Evolutionary conservation across 2,888 invertebrate genomes (phyloP).

Genomic region (Agrochola macilenta): DNA sequence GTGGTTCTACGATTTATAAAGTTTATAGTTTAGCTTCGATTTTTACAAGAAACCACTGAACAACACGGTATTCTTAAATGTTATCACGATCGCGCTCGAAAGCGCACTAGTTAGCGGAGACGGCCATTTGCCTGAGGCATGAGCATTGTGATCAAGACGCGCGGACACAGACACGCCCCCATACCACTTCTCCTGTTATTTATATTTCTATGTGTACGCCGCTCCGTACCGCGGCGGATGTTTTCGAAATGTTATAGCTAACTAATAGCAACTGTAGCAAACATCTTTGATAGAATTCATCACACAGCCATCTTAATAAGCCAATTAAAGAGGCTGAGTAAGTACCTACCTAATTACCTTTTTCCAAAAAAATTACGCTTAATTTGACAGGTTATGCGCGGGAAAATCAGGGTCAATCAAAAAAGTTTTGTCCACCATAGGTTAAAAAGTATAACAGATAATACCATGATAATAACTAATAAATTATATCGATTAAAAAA

Average conservation of each 20-base stretch:
- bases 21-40: too few species aligned
- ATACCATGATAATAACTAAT: neutral
- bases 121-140: too few species aligned
- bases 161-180: too few species aligned
- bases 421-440: neutral
- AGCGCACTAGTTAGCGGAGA: too few species aligned
- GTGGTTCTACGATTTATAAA: too few species aligned
- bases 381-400: slow-evolving; percentile 8
- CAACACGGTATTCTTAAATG: too few species aligned
- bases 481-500: neutral
- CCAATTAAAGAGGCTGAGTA: neutral
- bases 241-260: slow-evolving; percentile 14
- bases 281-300: slow-evolving; percentile 8
- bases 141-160: too few species aligned
- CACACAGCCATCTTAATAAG: neutral
- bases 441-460: neutral
- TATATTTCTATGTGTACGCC: too few species aligned
- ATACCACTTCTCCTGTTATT: too few species aligned
- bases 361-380: neutral
- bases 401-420: neutral
- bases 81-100: too few species aligned
- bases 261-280: slow-evolving; percentile 3
- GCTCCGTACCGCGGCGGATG: neutral
- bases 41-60: too few species aligned
- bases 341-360: neutral